Evolutionary conservation across 1,140 invertebrate species (phyloP), one percentile per base, ranked within the genome.

Genomic region (Triops longicaudatus): DNA sequence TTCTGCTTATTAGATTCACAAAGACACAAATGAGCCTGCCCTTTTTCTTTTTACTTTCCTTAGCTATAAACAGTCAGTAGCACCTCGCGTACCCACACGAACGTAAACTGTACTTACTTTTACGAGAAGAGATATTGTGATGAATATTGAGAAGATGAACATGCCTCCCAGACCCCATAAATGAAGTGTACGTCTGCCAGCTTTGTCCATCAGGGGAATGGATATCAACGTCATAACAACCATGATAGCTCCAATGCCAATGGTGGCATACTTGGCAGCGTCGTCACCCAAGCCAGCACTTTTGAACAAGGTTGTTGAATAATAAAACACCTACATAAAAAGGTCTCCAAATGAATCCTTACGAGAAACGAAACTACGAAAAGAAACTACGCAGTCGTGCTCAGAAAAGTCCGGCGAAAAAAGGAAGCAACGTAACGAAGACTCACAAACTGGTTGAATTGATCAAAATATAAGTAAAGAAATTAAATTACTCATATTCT

Each of bases 61-160:
- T 37, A 7, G 31, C 31, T 37, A 37, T 37, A 37, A 37, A 37
- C 31, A 37, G 31, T n/a, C n/a, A 37, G 31, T n/a, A 63, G 22
- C 14, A 63, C 14, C 50, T 22, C 50, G 22, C 50, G 17, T 6
- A 63, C 50, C 17, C 50, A 10, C n/a, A 22, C 50, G 22, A 63
- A 63, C 50, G 3, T 63, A 17, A 22, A 17, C 50, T 17, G 50
- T 63, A 63, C 50, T 86, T 87, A 91, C 94, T 90, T 94, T 95
- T 85, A 97, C 93, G 81, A 97, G 89, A 84, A 97, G 92, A 79
- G 94, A 96, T 85, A 98, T 97, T 79, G 96, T 98, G 85, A 98
- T 95, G 87, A 98, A 94, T 83, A 98, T 93, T 83, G 96, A 97
- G 86, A 97, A 96, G 84, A 97, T 93, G 86, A 97, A 97, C 95